phyloP scores from a whole-genome alignment of 2,888 invertebrate species.

The Anthoptus insignis region DNA sequence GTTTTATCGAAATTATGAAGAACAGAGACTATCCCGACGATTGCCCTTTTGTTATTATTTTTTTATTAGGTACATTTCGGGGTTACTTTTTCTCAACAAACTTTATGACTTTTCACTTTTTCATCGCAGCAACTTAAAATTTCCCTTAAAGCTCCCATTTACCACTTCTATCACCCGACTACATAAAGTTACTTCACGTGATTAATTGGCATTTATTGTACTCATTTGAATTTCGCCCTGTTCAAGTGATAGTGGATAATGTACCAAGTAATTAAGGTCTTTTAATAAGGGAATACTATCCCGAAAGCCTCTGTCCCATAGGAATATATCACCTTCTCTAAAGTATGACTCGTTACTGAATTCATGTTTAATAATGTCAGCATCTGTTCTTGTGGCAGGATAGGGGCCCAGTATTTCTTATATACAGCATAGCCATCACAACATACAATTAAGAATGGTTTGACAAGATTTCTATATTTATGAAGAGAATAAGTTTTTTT shows the following conservation, averaged over 20 bases:
- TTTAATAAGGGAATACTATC: neutral
- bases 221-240: neutral
- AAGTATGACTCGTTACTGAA: conserved; percentile 15
- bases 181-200: conserved; percentile 4
- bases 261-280: neutral
- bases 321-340: conserved; percentile 18
- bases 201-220: neutral
- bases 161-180: conserved; percentile 37
- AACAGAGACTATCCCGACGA: too few species aligned
- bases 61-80: too few species aligned
- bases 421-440: conserved; percentile 44
- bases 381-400: conserved; percentile 39
- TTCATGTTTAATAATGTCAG: conserved; percentile 15
- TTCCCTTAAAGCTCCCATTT: conserved; percentile 39
- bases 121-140: too few species aligned
- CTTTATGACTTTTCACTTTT: too few species aligned
- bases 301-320: conserved; percentile 23
- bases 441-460: conserved; percentile 42
- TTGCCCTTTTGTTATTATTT: too few species aligned
- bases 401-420: conserved; percentile 40
- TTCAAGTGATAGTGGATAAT: conserved; percentile 18
- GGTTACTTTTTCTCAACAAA: too few species aligned
- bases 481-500: conserved; percentile 45
- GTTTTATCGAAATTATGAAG: too few species aligned
- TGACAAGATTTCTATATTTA: conserved; percentile 40